Evolutionary conservation across 2,113 vertebrate genomes (phyloP), one percentile per base, ranked within the genome.

Genomic region (Collichthys lucidus): DNA sequence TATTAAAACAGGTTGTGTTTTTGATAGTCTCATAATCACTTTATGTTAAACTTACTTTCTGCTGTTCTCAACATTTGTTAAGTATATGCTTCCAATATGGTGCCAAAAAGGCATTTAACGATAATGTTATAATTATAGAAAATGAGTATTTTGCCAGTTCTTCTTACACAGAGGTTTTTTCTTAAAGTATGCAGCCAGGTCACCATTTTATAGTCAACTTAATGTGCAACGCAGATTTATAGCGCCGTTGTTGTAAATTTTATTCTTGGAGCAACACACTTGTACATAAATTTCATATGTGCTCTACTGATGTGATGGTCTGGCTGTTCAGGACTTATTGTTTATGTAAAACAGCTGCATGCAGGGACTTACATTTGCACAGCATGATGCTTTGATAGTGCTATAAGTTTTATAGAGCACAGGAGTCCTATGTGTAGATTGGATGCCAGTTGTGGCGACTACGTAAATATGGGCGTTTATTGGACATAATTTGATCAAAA

Each of bases 61-160:
- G 49, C 24, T 11, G 44, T 63, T 68, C 15, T 57, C 31, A 60
- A 35, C 46, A 29, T 56, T 35, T 76, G 75, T 71, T 74, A 47
- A 81, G 59, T 77, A 35, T 59, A 75, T 76, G 12, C 15, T 55
- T 78, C 35, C 50, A 63, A 26, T 66, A 44, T 74, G 40, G 20
- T 70, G 8, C 69, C 42, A 24, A 35, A 66, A 42, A 64, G 56
- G 55, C 19, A 55, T 71, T 35, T 20, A 57, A 50, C 10, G 10
- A 26, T 68, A 11, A 20, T 67, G 60, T 71, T 62, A 62, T 22
- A 20, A 22, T 64, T 8, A 64, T 24, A 44, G 44, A 42, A 19
- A 52, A 50, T 40, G 1, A 17, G 11, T 52, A 17, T 4, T 42
- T 66, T 66, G 3, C 4, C 62, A 20, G 24, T 64, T 59, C 17